Evolutionary conservation across 2,888 invertebrate species (phyloP).

Genomic region (Pyrochroa serraticornis): DNA sequence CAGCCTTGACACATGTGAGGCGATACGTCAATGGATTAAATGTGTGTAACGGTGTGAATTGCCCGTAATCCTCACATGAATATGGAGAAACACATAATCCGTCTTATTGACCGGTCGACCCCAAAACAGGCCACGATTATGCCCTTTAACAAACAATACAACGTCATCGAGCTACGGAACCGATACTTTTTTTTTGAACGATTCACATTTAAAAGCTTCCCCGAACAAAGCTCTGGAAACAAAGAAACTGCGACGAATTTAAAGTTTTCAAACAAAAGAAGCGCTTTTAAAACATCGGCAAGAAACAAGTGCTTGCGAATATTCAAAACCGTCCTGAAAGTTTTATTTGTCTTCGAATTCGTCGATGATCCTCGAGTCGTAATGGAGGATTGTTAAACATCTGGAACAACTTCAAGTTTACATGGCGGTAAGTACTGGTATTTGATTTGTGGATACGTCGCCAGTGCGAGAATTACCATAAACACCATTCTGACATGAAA

Average conservation of each 20-base stretch:
- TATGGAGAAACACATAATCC: conserved; percentile 37
- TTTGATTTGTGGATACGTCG: too few species aligned
- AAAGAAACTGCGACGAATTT: too few species aligned
- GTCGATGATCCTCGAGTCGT: conserved; percentile 4
- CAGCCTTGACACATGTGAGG: conserved; percentile 38
- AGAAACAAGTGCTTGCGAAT: conserved; percentile 7
- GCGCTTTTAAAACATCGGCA: conserved; percentile 6
- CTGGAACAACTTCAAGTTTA: neutral
- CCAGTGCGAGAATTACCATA: too few species aligned
- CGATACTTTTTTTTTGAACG: conserved; percentile 1
- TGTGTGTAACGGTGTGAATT: conserved; percentile 30
- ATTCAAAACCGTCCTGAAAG: conserved; percentile 6
- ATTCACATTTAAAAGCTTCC: conserved; percentile 1
- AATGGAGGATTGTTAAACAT: neutral
- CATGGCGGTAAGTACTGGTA: too few species aligned
- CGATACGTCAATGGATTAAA: conserved; percentile 45
- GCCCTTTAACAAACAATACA: conserved; percentile 11
- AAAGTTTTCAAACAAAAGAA: neutral
- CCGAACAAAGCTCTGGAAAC: neutral
- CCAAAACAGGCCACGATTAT: conserved; percentile 21
- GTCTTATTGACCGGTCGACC: conserved; percentile 25
- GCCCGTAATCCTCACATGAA: conserved; percentile 36
- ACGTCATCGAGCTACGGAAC: neutral
- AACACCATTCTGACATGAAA: too few species aligned
- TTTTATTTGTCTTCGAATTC: conserved; percentile 15